Evolutionary conservation across 1,140 invertebrate genomes (phyloP), one percentile per base, ranked within the genome.

Genomic region (Alviniconcha marisindica): DNA sequence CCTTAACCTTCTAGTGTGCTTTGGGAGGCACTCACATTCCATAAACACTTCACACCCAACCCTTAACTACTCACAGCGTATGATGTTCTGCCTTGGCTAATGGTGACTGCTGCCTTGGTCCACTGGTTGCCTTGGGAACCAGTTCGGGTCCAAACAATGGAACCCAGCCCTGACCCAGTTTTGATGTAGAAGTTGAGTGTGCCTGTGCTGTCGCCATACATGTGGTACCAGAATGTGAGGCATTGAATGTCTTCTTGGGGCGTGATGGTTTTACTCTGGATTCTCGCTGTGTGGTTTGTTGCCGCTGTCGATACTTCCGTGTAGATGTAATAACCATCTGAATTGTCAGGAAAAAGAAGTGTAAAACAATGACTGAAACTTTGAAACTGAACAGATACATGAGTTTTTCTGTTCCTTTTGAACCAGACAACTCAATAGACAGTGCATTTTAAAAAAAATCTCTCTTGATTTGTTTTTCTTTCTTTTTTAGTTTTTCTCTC

Each of bases 191-290:
- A 80, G 42, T 88, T 90, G 10, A 92, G 86, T 10, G 86, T 86
- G 12, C 88, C 88, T 0, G 91, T 87, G 79, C 78, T 87, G 76
- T 63, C 63, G 12, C 92, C 93, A 83, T 91, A 89, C 92, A 93
- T 93, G 84, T 91, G 89, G 83, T 93, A 93, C 91, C 90, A 93
- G 87, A 92, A 92, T 21, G 71, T 85, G 24, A 91, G 79, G 83
- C 91, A 92, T 44, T 83, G 82, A 84, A 40, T 33, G 83, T 84
- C 89, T 89, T 90, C 40, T 51, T 33, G 48, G 7, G 83, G 79
- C 24, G 36, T 76, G 31, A 84, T 84, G 15, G 36, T 48, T 42
- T 84, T 84, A 42, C 83, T 84, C 15, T 60, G 48, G 31, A 84
- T 82, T 31, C 79, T 31, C 0, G 83, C 78, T 18, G 78, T 48